A percentile compares a stretch with the other conserved stretches of the same genome.
Evolutionary conservation across 2,113 vertebrate species (phyloP).

Genomic region (Callaeas wilsoni): DNA sequence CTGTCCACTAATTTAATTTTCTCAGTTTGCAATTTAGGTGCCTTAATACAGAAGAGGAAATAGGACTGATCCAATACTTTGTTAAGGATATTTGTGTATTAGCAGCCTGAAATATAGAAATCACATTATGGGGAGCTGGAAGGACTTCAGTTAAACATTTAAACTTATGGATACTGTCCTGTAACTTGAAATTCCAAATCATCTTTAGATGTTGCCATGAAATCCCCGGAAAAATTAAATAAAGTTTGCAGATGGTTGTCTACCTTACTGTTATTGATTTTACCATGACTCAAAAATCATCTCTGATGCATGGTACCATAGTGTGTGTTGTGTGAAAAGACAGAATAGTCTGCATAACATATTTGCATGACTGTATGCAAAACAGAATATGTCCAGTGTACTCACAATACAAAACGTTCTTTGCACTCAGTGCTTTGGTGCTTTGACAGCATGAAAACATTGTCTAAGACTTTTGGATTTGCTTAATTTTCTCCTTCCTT

Average conservation of each 20-base stretch:
- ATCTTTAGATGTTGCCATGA: neutral
- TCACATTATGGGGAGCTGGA: neutral
- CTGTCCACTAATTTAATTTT: neutral
- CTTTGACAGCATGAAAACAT: neutral
- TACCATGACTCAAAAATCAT: neutral
- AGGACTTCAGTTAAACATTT: neutral
- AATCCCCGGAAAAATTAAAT: neutral
- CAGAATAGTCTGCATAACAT: neutral
- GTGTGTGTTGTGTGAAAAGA: neutral
- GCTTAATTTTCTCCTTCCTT: too few species aligned
- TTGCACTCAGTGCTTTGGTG: neutral
- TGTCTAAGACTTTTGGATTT: neutral
- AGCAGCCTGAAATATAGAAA: neutral
- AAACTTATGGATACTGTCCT: neutral
- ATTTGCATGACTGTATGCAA: conserved; percentile 6
- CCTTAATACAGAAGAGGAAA: neutral
- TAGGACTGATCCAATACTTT: neutral
- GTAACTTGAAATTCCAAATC: neutral
- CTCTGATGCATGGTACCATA: neutral
- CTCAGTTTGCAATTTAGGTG: neutral
- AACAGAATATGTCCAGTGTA: neutral
- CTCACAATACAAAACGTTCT: neutral
- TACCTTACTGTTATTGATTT: neutral
- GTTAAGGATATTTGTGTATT: neutral
- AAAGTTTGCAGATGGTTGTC: neutral